phyloP scores from a whole-genome alignment of 1,140 invertebrate genomes.

The Hyposmocoma kahamanoa region DNA sequence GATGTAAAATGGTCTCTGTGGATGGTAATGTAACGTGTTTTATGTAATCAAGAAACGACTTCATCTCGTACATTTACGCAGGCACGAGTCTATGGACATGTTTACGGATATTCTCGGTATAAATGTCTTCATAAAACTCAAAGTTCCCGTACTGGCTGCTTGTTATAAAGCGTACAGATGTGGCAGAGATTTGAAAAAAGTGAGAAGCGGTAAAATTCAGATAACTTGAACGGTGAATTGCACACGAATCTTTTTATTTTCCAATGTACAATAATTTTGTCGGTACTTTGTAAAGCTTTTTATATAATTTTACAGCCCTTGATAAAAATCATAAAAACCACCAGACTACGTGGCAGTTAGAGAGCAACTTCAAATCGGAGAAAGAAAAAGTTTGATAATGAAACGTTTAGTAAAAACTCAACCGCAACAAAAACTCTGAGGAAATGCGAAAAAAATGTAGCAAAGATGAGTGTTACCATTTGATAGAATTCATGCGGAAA shows the following conservation, averaged over 20 bases:
- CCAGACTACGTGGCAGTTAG: constrained; percentile 23
- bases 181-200: no score
- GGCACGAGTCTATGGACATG: neutral
- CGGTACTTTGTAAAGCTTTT: constrained; percentile 15
- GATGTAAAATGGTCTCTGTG: no score
- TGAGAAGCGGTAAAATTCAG: no score
- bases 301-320: constrained; percentile 8
- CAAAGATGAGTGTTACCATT: constrained; percentile 51
- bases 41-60: no score
- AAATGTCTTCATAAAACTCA: no score
- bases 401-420: constrained; percentile 24
- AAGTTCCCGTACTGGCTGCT: no score
- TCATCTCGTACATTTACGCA: no score
- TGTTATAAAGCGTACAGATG: no score
- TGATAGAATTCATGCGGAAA: constrained; percentile 60
- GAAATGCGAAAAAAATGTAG: constrained; percentile 45
- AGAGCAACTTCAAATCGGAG: constrained; percentile 12
- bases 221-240: no score
- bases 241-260: no score
- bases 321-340: constrained; percentile 15
- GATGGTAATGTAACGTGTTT: no score
- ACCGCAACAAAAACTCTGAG: constrained; percentile 14
- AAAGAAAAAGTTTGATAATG: constrained; percentile 15
- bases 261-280: constrained; percentile 10
- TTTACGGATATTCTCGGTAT: neutral